Base-by-base conservation (phyloP, 2,888 invertebrate genomes). In the Leucania comma region DNA sequence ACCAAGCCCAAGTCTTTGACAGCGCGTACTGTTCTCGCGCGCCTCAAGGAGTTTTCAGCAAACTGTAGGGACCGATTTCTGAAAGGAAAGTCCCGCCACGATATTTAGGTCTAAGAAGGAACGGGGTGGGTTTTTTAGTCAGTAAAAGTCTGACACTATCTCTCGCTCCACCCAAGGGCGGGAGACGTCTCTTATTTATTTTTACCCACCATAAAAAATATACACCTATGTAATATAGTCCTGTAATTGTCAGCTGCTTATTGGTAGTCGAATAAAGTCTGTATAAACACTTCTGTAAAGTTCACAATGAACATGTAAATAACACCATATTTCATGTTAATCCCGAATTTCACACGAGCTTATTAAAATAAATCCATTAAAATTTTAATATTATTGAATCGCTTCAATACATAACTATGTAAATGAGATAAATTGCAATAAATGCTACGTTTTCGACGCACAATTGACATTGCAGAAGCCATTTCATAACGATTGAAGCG, bases 381-480 rank as follows among this genome's bases (percentile, higher is more conserved):
- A 70, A 77, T 77, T 77, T 70, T 24, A 77, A 77, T 77, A 77
- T 56, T 70, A 78, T 81, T 81, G 38, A 70, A 65, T 78, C 61
- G 38, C 72, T 48, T 70, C 62, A 50, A 71, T 67, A 73, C 68
- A 63, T 72, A 63, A 78, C n/a, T 65, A 74, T 82, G 65, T 20
- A 68, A 83, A 75, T 69, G 62, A 83, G 58, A 62, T 69, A 62
- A 75, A 80, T 32, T 17, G 65, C 42, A 69, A 80, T 83, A 70
- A 76, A 80, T 48, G 69, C 67, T 42, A 35, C 58, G 57, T 75
- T 66, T 78, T 68, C 80, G 35, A 63, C 29, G 62, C 60, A 54
- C 70, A 59, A 64, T 82, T 78, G 69, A 67, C 73, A 73, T 73
- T 60, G 48, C 79, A 66, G 66, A 63, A 56, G 46, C 60, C 65